phyloP scores from a whole-genome alignment of 2,113 vertebrate genomes.

The Psilopogon haemacephalus region DNA sequence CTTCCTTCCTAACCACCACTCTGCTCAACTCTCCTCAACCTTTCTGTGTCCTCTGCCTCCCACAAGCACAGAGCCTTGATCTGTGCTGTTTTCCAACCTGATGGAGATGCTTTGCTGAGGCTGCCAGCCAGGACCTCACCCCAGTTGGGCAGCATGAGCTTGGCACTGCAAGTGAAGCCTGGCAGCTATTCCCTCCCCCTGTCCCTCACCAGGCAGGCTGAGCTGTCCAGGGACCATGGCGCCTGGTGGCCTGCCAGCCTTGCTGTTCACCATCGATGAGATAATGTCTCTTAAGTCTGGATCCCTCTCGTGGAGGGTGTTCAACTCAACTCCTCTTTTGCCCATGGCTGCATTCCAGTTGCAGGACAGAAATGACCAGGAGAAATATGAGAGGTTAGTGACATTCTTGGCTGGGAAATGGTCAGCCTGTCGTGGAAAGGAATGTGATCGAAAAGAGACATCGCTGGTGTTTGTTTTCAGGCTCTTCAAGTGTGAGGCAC shows the following conservation, averaged over 20 bases:
- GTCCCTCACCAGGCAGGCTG: not conserved
- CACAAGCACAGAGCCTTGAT: not conserved
- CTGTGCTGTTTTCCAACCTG: not conserved
- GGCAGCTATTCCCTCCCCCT: not conserved
- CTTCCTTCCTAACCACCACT: not conserved
- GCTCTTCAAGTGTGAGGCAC: constrained; percentile 6
- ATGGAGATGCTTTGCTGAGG: not conserved
- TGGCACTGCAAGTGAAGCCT: not conserved
- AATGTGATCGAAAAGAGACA: constrained; percentile 52
- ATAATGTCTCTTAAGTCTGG: constrained; percentile 71
- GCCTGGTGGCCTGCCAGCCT: constrained; percentile 4
- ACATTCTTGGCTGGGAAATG: constrained; percentile 71
- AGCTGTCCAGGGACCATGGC: not conserved
- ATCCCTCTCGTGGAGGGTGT: constrained; percentile 45
- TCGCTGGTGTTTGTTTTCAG: constrained; percentile 62
- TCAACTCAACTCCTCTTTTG: not conserved
- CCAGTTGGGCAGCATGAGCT: fast-evolving
- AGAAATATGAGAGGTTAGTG: constrained; percentile 70
- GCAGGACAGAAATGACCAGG: constrained; percentile 62
- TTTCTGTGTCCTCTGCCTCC: not conserved
- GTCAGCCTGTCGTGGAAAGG: constrained; percentile 59
- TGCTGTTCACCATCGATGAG: constrained; percentile 58
- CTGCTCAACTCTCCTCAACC: no score
- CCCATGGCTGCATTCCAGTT: constrained; percentile 22
- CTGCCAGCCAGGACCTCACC: not conserved